Evolutionary conservation across 2,113 vertebrate genomes (phyloP).

Genomic region (Etheostoma spectabile): DNA sequence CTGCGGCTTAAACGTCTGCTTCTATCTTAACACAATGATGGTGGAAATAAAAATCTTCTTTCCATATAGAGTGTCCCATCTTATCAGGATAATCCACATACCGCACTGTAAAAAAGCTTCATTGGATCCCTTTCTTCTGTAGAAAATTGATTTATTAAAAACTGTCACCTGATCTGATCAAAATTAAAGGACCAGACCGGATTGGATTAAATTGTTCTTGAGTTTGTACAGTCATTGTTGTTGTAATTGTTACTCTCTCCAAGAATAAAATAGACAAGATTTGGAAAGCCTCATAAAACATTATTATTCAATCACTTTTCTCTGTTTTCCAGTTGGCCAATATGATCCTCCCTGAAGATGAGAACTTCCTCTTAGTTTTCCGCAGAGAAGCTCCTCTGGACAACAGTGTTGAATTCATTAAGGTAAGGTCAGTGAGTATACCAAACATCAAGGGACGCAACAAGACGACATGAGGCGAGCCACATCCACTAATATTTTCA

Average conservation of each 20-base stretch:
- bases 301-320: not conserved
- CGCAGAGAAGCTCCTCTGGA: conserved; percentile 91
- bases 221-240: no score
- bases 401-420: conserved; percentile 97
- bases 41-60: not conserved
- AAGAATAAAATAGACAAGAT: not conserved
- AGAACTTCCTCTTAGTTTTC: conserved; percentile 96
- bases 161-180: no score
- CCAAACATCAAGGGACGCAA: not conserved
- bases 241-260: conserved; percentile 1
- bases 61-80: not conserved
- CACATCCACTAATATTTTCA: no score
- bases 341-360: conserved; percentile 92
- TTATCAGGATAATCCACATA: not conserved
- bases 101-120: not conserved
- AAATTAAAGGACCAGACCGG: not conserved
- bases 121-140: not conserved
- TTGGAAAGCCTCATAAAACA: not conserved
- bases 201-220: not conserved
- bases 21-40: not conserved
- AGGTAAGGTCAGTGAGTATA: conserved; percentile 78
- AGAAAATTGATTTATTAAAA: not conserved
- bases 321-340: conserved; percentile 87
- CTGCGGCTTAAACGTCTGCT: not conserved
- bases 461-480: not conserved